These are phyloP conservation scores for Colinus virginianus DNA, from an alignment of 2,113 vertebrate genomes.

Conservation along the genomic window DNA sequence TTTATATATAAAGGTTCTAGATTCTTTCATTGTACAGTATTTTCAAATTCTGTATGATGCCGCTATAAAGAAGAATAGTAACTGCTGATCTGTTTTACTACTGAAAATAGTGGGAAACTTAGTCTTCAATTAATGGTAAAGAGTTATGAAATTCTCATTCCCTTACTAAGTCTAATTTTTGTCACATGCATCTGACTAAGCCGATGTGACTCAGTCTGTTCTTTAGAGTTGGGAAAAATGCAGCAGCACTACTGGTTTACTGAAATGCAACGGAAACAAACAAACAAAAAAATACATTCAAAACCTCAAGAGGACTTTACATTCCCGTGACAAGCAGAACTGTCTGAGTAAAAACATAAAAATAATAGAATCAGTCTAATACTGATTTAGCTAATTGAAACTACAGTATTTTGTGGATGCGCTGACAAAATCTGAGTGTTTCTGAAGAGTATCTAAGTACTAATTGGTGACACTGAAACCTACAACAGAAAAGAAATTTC, in stretches of 20 bases:
- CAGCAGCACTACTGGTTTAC: background rate
- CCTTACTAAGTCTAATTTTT: background rate
- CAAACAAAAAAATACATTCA: background rate
- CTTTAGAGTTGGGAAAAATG: background rate
- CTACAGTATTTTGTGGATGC: background rate
- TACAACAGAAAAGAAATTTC: background rate
- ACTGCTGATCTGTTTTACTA: background rate
- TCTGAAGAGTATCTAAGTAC: background rate
- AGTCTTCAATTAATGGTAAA: background rate
- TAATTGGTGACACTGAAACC: background rate
- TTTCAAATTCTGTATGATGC: background rate
- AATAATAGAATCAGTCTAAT: background rate
- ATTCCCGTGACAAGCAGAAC: background rate
- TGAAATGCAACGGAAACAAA: background rate
- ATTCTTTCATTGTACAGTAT: background rate
- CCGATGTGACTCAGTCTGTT: background rate
- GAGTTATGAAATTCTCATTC: background rate
- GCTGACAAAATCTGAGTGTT: background rate
- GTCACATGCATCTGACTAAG: background rate
- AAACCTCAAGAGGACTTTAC: background rate
- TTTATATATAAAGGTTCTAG: background rate
- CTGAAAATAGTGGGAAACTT: background rate
- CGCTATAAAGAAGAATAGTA: background rate
- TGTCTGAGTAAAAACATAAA: background rate
- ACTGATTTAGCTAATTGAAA: background rate